A percentile compares a stretch with the other conserved stretches of the same genome.
Conservation (phyloP, 2,888 invertebrate species). For the Laspeyria flexula region DNA sequence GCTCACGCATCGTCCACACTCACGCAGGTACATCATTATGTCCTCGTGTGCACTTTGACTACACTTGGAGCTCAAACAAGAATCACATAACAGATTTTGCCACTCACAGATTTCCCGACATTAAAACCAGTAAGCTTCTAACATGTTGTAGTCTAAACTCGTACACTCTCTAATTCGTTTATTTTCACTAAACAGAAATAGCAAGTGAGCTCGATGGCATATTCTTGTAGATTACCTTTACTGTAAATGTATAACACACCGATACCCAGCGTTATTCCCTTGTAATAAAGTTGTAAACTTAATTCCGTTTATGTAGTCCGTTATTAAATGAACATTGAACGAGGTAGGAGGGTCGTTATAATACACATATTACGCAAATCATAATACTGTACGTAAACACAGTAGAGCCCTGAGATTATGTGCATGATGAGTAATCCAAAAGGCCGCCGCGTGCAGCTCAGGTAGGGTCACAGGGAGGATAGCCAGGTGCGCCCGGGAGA, state of each 20-base stretch:
- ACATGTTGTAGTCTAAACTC: too few species aligned
- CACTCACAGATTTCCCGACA: too few species aligned
- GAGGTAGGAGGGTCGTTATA: slow-evolving; percentile 9
- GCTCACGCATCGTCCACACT: slow-evolving; percentile 93
- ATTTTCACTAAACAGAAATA: too few species aligned
- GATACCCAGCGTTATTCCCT: slow-evolving; percentile 5
- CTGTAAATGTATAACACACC: background rate
- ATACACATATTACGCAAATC: slow-evolving; percentile 23
- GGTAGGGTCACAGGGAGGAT: slow-evolving; percentile 1
- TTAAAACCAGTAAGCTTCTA: too few species aligned
- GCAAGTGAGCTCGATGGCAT: too few species aligned
- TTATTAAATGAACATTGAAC: slow-evolving; percentile 7
- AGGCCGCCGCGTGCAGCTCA: slow-evolving; percentile 15
- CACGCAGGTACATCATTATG: slow-evolving; percentile 84
- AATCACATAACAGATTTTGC: too few species aligned
- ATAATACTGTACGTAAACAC: slow-evolving; percentile 28
- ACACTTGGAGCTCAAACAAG: too few species aligned
- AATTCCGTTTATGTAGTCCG: slow-evolving; percentile 6
- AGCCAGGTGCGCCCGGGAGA: slow-evolving; percentile 7
- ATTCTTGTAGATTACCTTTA: too few species aligned
- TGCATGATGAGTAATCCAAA: slow-evolving; percentile 30
- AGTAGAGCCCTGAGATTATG: slow-evolving; percentile 21
- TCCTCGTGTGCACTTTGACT: too few species aligned
- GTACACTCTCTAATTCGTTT: too few species aligned
- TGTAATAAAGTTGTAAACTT: slow-evolving; percentile 17